phyloP scores from a whole-genome alignment of 2,888 invertebrate genomes.

The Mactromeris polynyma region DNA sequence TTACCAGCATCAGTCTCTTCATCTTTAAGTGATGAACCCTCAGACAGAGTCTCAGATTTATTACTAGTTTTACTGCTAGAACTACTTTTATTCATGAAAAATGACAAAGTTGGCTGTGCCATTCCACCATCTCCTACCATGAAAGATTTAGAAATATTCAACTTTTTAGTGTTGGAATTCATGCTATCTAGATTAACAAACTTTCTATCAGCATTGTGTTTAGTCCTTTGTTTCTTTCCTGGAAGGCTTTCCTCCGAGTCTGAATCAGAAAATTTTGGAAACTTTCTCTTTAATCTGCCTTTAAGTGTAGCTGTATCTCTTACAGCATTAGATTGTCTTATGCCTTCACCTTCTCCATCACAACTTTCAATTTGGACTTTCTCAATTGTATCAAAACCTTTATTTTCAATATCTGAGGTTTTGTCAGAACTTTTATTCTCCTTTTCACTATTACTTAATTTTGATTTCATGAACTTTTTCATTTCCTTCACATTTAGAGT shows the following conservation, averaged over 20 bases:
- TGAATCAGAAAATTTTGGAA: conserved; percentile 67
- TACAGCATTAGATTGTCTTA: not conserved
- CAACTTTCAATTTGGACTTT: not conserved
- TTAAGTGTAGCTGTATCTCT: not conserved
- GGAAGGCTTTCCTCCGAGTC: conserved; percentile 55
- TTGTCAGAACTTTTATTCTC: not conserved
- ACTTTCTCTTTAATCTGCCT: conserved; percentile 55
- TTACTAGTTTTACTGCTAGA: not conserved
- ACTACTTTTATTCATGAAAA: conserved; percentile 44
- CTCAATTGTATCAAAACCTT: not conserved
- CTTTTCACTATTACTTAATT: not conserved
- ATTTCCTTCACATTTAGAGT: conserved; percentile 11
- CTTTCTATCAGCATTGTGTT: not conserved
- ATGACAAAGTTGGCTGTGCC: conserved; percentile 53
- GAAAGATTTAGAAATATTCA: conserved; percentile 55
- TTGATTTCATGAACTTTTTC: conserved; percentile 1
- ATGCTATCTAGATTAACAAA: conserved; percentile 53
- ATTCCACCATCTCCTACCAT: conserved; percentile 42
- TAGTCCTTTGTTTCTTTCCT: conserved; percentile 26
- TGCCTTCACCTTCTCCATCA: not conserved
- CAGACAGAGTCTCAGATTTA: not conserved
- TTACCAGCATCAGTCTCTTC: not conserved
- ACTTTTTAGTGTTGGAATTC: conserved; percentile 41
- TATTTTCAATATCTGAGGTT: not conserved
- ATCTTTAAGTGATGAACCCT: not conserved